Percentiles rank a stretch among this genome's conserved stretches.
Evolutionary conservation across 2,797 vertebrate species (phyloP).

Genomic region (Glossophaga mutica): DNA sequence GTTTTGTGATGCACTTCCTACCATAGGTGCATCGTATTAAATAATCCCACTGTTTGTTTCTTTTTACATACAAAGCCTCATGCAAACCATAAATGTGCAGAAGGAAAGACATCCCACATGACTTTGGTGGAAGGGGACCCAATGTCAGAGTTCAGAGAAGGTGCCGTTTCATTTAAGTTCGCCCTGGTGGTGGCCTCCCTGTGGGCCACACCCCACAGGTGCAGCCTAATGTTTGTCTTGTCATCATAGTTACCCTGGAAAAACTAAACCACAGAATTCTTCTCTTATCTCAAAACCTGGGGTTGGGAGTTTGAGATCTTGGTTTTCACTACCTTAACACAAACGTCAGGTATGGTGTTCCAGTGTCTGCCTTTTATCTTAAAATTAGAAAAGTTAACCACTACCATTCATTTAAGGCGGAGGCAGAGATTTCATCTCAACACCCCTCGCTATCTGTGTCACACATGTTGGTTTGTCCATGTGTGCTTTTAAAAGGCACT

Average conservation of each 20-base stretch:
- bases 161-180: neutral
- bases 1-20: neutral
- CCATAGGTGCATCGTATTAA: neutral
- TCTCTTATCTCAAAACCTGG: neutral
- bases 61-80: neutral
- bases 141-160: neutral
- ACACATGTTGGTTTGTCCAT: constrained; percentile 60
- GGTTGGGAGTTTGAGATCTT: constrained; percentile 1
- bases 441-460: constrained; percentile 58
- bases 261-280: neutral
- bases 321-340: neutral
- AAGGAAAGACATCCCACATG: neutral
- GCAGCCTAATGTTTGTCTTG: neutral
- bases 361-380: neutral
- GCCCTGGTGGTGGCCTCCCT: neutral
- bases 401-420: neutral
- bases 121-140: neutral
- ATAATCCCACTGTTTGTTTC: neutral
- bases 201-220: neutral
- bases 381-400: neutral
- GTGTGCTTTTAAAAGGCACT: constrained; percentile 29
- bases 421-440: neutral
- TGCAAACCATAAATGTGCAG: neutral
- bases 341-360: neutral
- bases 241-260: neutral